Evolutionary conservation across 2,797 vertebrate species (phyloP), one percentile per base, ranked within the genome.

Genomic region (Lateolabrax maculatus): DNA sequence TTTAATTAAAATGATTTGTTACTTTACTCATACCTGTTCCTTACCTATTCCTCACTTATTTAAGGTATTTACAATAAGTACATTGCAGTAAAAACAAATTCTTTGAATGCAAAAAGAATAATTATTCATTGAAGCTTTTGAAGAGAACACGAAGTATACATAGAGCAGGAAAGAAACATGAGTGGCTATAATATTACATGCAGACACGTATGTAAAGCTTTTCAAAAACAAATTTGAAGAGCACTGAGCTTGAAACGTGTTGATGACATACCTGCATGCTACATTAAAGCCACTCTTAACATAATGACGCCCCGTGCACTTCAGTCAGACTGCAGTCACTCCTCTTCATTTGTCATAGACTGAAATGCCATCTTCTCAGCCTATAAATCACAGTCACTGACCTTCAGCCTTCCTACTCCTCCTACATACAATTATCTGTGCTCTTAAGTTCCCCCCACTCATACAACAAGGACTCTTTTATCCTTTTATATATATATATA

Each of bases 311-410:
- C 79, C 73, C 56, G 80, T 79, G 74, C 77, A 89, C 83, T 69
- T 75, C 83, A 64, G 71, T 61, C 62, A 77, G 75, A 72, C 69
- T 43, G 62, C 61, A 62, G 71, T 41, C 9, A n/a, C 79, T 85
- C 60, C 72, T 71, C 83, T 80, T 88, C 84, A 83, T 87, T 77
- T 87, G 79, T 81, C 84, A 78, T 25, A 19, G 34, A 75, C 68
- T 77, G 7, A 91, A 90, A 91, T 82, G 76, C 70, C 83, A 79
- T 76, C 84, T 87, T 75, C 61, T 73, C 48, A 55, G 69, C 72
- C 41, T 41, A 41, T 56, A 82, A 65, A 84, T 80, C 69, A 41
- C 77, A 52, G 68, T 58, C 52, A 4, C 62, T n/a, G 73, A 86
- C 85, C 75, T 79, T 64, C 71, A 70, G 52, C 43, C 55, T 41